Base-by-base conservation (phyloP, 2,797 vertebrate genomes). In the Toxotes lorentzi region DNA sequence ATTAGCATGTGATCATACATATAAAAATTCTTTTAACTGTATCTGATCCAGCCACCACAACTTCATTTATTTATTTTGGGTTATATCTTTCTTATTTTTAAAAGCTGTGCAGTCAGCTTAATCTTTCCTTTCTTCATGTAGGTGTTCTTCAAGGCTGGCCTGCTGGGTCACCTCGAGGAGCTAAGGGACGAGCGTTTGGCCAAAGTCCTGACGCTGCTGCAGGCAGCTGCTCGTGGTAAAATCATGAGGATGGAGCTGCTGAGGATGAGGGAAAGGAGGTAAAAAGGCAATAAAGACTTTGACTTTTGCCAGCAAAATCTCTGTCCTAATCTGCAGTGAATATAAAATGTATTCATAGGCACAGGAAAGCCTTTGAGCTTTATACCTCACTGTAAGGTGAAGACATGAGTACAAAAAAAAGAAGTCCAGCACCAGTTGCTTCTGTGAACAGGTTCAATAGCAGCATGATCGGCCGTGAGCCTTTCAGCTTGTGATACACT, bases 121-220 rank as follows among this genome's bases (percentile, higher is more conserved):
- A 54, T 27, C 13, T 59, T 62, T 70, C 19, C 13, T 58, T 54
- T 30, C 1, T 4, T 61, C 50, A 3, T 77, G 1, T 70, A 99
- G 98, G 98, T 99, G 86, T 99, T 99, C 92, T 98, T 98, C 89
- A 99, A 98, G 86, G 96, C 96, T 0, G 97, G 97, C 30, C 93
- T 99, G 80, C 92, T 98, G 70, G 97, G 97, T 23, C 65, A 93
- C 4, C 92, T 99, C 63, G 97, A 98, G 68, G 96, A 98, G 88
- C 92, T 98, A 93, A 90, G 97, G 48, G 98, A 99, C 32, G 95
- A 97, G 78, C 96, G 96, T 7, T 85, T 98, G 92, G 97, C 96
- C 80, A 97, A 97, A 93, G 91, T 97, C 69, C 82, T 98, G 82
- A 98, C 97, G 0, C 81, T 97, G 93, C 90, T 98, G 69, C 97